These are phyloP conservation scores for Xyliphius kryptos DNA, from an alignment of 2,113 vertebrate genomes.

Conservation along the genomic window DNA sequence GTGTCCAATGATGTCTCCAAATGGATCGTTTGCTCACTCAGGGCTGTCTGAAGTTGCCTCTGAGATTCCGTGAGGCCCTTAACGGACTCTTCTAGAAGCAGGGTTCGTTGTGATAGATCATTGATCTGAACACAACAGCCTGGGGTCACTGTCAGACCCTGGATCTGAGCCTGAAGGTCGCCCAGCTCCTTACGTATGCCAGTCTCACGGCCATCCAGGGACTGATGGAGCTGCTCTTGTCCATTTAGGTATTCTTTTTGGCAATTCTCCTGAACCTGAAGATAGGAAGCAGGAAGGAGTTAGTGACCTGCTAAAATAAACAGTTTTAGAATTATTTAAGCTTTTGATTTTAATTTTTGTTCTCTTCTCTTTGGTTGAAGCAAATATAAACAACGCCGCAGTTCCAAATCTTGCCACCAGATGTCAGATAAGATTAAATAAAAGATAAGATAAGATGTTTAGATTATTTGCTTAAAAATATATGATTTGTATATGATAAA, in stretches of 20 bases:
- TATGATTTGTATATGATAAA: no score
- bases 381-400: no score
- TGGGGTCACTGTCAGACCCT: slow-evolving; percentile 79
- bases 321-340: no score
- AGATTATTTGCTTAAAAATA: no score
- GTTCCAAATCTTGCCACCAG: no score
- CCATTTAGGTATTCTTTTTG: slow-evolving; percentile 78
- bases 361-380: no score
- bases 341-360: no score
- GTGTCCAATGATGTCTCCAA: slow-evolving; percentile 70
- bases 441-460: no score
- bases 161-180: slow-evolving; percentile 80
- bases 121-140: slow-evolving; percentile 83
- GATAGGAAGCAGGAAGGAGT: not conserved
- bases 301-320: no score
- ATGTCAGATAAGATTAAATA: no score
- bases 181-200: slow-evolving; percentile 82
- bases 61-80: slow-evolving; percentile 79
- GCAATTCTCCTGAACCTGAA: slow-evolving; percentile 73
- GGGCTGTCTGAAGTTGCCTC: slow-evolving; percentile 57
- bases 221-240: slow-evolving; percentile 78
- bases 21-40: slow-evolving; percentile 64
- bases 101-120: slow-evolving; percentile 72
- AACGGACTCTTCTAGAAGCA: slow-evolving; percentile 79
- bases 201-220: slow-evolving; percentile 81